A percentile compares a stretch with the other conserved stretches of the same genome.
These are phyloP conservation scores for Meandrina meandrites DNA, from an alignment of 92 coral and sea anemone genomes.

Conservation along the genomic window DNA sequence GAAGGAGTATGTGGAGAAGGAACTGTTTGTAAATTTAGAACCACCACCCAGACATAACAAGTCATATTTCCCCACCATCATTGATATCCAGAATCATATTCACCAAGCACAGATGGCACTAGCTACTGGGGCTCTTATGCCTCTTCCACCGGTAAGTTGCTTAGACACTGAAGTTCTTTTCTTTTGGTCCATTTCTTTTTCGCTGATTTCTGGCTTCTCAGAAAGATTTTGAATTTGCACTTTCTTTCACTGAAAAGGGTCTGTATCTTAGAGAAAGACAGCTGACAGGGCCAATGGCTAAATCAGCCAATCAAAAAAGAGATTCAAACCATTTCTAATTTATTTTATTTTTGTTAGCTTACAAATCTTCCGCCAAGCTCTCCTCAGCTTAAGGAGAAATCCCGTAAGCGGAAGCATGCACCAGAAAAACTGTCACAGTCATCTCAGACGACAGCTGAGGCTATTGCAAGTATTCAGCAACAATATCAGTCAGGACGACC, in stretches of 20 bases:
- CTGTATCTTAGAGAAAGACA: too few relatives aligned
- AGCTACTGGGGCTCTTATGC: conserved; percentile 81
- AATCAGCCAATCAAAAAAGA: too few relatives aligned
- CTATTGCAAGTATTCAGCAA: conserved; percentile 81
- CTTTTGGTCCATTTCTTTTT: background rate
- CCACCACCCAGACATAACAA: conserved; percentile 95
- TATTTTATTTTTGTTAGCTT: conserved; percentile 40
- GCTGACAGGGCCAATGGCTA: too few relatives aligned
- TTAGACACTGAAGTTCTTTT: background rate
- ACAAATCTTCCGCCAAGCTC: conserved; percentile 70
- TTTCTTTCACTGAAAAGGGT: too few relatives aligned
- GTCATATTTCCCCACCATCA: conserved; percentile 94
- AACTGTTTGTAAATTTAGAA: conserved; percentile 73
- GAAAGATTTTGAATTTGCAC: background rate
- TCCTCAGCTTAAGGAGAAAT: conserved; percentile 65
- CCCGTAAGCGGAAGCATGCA: conserved; percentile 68
- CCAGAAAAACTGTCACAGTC: conserved; percentile 73
- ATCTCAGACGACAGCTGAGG: conserved; percentile 75
- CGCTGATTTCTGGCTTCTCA: background rate
- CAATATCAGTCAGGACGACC: conserved; percentile 28
- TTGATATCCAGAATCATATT: conserved; percentile 96
- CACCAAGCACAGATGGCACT: conserved; percentile 92
- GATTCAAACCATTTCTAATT: too few relatives aligned
- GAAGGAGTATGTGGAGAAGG: conserved; percentile 91
- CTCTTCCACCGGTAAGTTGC: conserved; percentile 94